phyloP scores from a whole-genome alignment of 2,797 vertebrate species.

The Sphenodon punctatus region DNA sequence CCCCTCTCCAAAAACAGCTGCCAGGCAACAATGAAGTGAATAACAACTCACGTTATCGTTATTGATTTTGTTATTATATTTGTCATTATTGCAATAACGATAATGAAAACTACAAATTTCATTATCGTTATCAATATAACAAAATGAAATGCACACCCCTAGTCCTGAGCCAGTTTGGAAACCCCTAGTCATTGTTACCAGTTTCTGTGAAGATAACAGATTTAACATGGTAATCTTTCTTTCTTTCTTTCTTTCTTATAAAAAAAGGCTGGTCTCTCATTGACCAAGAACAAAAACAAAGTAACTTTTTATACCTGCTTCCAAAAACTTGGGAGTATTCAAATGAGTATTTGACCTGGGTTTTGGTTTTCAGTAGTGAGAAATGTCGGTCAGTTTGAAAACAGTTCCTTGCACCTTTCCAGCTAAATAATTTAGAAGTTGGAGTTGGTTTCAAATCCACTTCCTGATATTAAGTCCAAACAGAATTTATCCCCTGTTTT shows the following conservation, averaged over 20 bases:
- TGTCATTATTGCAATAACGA: no score
- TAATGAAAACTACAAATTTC: no score
- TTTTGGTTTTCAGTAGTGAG: conserved; percentile 23
- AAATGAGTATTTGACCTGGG: conserved; percentile 41
- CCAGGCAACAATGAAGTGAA: no score
- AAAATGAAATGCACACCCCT: no score
- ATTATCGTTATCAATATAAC: no score
- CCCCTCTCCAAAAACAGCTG: no score
- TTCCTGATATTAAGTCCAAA: conserved; percentile 53
- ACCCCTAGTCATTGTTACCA: conserved; percentile 55
- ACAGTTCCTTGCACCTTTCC: conserved; percentile 37
- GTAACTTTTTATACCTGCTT: conserved; percentile 44
- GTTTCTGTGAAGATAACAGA: conserved; percentile 50
- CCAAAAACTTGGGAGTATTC: neutral
- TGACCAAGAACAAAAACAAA: conserved; percentile 54
- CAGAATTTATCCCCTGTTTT: conserved; percentile 49
- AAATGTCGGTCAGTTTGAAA: conserved; percentile 45
- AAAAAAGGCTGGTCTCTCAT: conserved; percentile 46
- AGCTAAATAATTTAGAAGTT: conserved; percentile 63
- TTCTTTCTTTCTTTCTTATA: conserved; percentile 31
- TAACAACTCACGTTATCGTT: no score
- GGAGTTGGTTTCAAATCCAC: conserved; percentile 50
- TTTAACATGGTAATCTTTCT: conserved; percentile 18
- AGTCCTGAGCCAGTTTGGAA: no score
- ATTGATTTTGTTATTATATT: no score